phyloP scores from a whole-genome alignment of 2,113 vertebrate genomes.

The Rhinopomastus cyanomelas region DNA sequence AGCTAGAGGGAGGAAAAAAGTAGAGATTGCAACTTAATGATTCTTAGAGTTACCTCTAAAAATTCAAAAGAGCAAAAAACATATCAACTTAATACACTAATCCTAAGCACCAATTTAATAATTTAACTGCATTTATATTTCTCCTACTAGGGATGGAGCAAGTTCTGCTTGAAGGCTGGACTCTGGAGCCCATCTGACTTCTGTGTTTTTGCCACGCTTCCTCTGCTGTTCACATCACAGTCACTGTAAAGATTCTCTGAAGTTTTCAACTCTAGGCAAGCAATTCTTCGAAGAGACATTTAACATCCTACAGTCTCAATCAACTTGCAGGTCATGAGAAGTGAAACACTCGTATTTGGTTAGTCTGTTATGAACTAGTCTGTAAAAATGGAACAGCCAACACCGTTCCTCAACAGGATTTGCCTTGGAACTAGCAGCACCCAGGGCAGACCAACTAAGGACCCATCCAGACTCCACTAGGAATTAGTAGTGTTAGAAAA shows the following conservation, averaged over 20 bases:
- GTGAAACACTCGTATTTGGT: conserved; percentile 56
- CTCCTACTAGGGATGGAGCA: conserved; percentile 51
- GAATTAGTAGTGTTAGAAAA: conserved; percentile 68
- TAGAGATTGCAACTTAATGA: conserved; percentile 44
- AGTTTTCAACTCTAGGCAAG: conserved; percentile 40
- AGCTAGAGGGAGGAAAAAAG: not conserved
- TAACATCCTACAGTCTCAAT: conserved; percentile 42
- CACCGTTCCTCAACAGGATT: not conserved
- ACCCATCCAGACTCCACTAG: conserved; percentile 39
- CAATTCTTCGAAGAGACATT: conserved; percentile 35
- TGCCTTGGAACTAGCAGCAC: conserved; percentile 66
- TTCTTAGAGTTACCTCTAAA: conserved; percentile 56
- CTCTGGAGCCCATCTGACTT: conserved; percentile 56
- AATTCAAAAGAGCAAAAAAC: conserved; percentile 50
- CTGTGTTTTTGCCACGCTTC: conserved; percentile 49
- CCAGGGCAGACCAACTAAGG: conserved; percentile 66
- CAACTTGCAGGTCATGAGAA: conserved; percentile 59
- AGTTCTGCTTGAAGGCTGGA: conserved; percentile 61
- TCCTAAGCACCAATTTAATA: conserved; percentile 80
- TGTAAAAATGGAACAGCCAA: conserved; percentile 29
- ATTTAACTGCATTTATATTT: conserved; percentile 66
- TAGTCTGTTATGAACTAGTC: conserved; percentile 42
- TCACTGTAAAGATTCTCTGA: conserved; percentile 24
- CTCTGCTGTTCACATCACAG: conserved; percentile 42
- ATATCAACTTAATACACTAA: conserved; percentile 60